Evolutionary conservation across 1,140 invertebrate genomes (phyloP), one percentile per base, ranked within the genome.

Genomic region (Cotesia vestalis): DNA sequence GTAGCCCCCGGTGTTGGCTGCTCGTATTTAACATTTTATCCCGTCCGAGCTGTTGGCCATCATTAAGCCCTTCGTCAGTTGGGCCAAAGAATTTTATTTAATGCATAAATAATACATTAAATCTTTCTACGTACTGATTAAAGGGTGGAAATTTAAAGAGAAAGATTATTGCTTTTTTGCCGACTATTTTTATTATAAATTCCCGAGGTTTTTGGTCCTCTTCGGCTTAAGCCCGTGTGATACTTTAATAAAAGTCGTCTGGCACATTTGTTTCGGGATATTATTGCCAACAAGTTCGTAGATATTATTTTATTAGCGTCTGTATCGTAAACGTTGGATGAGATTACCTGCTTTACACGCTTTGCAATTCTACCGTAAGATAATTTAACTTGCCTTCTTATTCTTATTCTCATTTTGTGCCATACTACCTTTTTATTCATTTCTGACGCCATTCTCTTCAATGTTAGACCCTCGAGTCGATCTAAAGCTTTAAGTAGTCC

Each of bases 21-120:
- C 74, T 78, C 76, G 82, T 80, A 85, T 84, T 83, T 83, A 85
- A 85, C 76, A 80, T 84, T 85, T 83, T 84, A 86, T 83, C 80
- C 80, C 71, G 75, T 76, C 78, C 79, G 78, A 46, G 11, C 79
- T 79, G 79, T 79, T 67, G 27, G 6, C 36, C 66, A 73, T 73
- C 73, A 55, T 76, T 70, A 68, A n/a, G 61, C 46, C 68, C 66
- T 38, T 55, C 61, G 69, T 71, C 64, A 17, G 66, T 76, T 71
- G 78, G 80, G 78, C 78, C 78, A 77, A 27, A 20, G 76, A 61
- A 80, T 81, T 81, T 81, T 79, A 80, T 81, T 79, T 75, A 12
- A 61, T 61, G 40, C 40, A 46, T 46, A 46, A 2, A 46, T 61
- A 61, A 34, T 34, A 20, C 53, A 17, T 17, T 12, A 57, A 14